Evolutionary conservation across 2,797 vertebrate genomes (phyloP).

Genomic region (Alcedo quadribrachys): DNA sequence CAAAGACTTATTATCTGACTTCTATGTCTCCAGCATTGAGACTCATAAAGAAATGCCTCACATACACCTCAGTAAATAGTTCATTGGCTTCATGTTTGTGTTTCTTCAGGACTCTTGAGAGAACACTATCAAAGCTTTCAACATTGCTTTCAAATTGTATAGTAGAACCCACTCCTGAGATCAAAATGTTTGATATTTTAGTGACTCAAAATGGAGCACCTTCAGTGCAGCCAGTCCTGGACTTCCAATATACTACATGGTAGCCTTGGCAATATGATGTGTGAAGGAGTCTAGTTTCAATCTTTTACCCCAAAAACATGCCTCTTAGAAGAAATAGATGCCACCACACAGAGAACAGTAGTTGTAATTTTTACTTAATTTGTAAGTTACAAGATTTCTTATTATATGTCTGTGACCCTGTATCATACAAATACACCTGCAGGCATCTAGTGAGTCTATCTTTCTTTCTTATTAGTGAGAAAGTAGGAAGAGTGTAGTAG

Average conservation of each 20-base stretch:
- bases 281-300: background rate
- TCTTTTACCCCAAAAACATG: background rate
- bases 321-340: background rate
- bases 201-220: background rate
- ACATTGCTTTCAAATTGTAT: background rate
- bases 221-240: background rate
- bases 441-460: background rate
- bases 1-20: slow-evolving; percentile 13
- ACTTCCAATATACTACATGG: background rate
- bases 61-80: background rate
- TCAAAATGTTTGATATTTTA: background rate
- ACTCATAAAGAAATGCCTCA: background rate
- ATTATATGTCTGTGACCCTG: no score
- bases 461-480: background rate
- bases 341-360: background rate
- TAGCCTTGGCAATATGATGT: background rate
- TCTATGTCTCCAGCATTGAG: background rate
- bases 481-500: background rate
- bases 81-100: background rate
- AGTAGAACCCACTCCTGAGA: background rate
- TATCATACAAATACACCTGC: background rate
- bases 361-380: background rate
- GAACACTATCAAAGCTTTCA: background rate
- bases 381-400: background rate
- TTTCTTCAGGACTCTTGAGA: background rate